A percentile compares a stretch with the other conserved stretches of the same genome.
phyloP scores from a whole-genome alignment of 2,797 vertebrate genomes.

The Galago senegalensis region DNA sequence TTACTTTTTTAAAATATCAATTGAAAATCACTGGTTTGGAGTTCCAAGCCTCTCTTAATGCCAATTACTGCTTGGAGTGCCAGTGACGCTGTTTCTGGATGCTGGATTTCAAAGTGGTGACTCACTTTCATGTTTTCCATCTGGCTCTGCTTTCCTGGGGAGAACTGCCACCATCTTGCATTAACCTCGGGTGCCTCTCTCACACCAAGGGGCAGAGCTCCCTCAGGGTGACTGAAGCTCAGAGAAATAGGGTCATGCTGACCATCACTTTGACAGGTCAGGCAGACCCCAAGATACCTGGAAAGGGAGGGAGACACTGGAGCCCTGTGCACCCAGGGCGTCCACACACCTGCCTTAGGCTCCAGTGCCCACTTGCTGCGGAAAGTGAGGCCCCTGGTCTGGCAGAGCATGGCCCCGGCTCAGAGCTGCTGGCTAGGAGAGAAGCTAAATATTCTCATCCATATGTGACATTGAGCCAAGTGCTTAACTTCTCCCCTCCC shows the following conservation, averaged over 20 bases:
- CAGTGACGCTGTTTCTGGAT: neutral
- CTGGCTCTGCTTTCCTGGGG: neutral
- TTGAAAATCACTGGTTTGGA: constrained; percentile 82
- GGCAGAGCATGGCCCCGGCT: fast-evolving
- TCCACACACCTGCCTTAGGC: fast-evolving
- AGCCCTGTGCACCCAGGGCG: neutral
- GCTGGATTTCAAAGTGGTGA: constrained; percentile 56
- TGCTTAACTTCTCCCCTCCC: neutral
- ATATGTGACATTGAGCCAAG: neutral
- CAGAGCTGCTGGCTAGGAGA: neutral
- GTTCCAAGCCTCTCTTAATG: constrained; percentile 75
- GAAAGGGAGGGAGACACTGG: neutral
- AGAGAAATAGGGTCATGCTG: neutral
- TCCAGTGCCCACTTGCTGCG: too few relatives aligned
- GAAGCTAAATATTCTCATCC: too few relatives aligned
- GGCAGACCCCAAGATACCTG: neutral
- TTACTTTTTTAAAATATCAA: constrained; percentile 77
- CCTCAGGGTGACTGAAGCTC: neutral
- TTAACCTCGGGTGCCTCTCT: neutral
- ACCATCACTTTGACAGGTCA: neutral
- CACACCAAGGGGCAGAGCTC: neutral
- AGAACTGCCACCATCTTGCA: neutral
- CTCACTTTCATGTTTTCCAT: constrained; percentile 53
- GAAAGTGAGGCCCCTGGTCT: neutral
- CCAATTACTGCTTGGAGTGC: constrained; percentile 71